Conservation (phyloP, 2,113 vertebrate genomes). For the Bos indicus region DNA sequence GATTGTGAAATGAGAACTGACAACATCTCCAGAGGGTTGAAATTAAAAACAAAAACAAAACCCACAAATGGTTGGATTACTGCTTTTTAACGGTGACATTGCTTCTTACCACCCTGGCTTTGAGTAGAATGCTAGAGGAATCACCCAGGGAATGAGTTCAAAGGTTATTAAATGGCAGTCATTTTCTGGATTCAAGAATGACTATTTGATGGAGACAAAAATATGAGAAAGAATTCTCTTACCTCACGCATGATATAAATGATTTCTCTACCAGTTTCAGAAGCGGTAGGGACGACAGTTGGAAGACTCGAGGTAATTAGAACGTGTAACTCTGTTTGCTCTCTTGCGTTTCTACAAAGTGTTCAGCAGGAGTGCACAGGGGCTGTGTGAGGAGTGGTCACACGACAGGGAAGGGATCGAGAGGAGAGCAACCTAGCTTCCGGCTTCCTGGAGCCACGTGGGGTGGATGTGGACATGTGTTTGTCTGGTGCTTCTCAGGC, state of each 20-base stretch:
- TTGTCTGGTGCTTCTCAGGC: background rate
- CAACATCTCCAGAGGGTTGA: accelerated
- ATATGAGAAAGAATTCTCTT: background rate
- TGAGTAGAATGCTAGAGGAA: background rate
- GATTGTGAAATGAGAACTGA: background rate
- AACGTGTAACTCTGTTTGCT: background rate
- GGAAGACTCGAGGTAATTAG: background rate
- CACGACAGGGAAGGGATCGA: background rate
- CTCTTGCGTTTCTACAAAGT: background rate
- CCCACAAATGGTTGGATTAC: background rate
- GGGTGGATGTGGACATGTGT: background rate
- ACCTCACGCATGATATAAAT: background rate
- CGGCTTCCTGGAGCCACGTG: background rate
- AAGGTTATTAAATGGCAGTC: background rate
- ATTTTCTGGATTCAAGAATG: background rate
- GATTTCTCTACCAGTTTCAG: background rate
- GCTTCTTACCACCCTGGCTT: background rate
- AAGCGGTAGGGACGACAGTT: background rate
- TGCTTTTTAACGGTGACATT: background rate
- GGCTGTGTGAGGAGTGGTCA: no score
- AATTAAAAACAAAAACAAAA: background rate
- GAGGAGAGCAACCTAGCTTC: background rate
- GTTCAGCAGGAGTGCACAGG: background rate
- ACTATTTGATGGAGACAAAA: background rate
- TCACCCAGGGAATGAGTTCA: background rate